These are phyloP conservation scores for Brachynemurus nebulosus DNA, from an alignment of 2,888 invertebrate genomes.

Conservation along the genomic window DNA sequence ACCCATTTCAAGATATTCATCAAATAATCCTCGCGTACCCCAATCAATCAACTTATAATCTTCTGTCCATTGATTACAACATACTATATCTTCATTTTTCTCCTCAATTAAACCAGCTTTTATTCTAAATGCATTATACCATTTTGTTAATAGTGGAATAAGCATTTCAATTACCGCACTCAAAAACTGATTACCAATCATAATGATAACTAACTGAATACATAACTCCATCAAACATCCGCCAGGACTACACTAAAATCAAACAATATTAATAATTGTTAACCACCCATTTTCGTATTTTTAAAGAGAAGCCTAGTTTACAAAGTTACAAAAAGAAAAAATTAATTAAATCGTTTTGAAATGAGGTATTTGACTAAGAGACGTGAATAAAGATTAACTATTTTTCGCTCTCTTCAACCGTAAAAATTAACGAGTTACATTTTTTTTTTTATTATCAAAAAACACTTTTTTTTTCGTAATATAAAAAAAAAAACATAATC, in stretches of 20 bases:
- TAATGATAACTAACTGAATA: conserved; percentile 72
- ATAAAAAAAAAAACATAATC: too few species aligned
- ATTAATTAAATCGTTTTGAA: too few species aligned
- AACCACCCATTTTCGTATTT: too few species aligned
- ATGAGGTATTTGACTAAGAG: too few species aligned
- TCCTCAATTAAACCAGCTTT: conserved; percentile 35
- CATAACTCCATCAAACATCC: conserved; percentile 78
- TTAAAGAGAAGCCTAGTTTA: too few species aligned
- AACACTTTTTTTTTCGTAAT: too few species aligned
- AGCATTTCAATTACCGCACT: conserved; percentile 65
- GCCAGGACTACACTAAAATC: conserved; percentile 62
- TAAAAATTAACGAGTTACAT: too few species aligned
- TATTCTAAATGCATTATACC: conserved; percentile 35
- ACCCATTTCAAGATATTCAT: conserved; percentile 82
- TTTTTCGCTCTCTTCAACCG: too few species aligned
- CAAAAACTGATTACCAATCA: conserved; percentile 74
- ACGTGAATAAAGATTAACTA: too few species aligned
- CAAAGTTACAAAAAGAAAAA: too few species aligned
- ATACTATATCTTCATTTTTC: conserved; percentile 30
- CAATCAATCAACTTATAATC: conserved; percentile 54
- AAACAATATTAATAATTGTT: too few species aligned
- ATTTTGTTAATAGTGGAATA: conserved; percentile 45
- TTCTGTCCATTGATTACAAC: conserved; percentile 55
- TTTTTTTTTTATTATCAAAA: too few species aligned
- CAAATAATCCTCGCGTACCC: conserved; percentile 54